Evolutionary conservation across 1,140 invertebrate species (phyloP), one percentile per base, ranked within the genome.

Genomic region (Aphaenogaster rudis): DNA sequence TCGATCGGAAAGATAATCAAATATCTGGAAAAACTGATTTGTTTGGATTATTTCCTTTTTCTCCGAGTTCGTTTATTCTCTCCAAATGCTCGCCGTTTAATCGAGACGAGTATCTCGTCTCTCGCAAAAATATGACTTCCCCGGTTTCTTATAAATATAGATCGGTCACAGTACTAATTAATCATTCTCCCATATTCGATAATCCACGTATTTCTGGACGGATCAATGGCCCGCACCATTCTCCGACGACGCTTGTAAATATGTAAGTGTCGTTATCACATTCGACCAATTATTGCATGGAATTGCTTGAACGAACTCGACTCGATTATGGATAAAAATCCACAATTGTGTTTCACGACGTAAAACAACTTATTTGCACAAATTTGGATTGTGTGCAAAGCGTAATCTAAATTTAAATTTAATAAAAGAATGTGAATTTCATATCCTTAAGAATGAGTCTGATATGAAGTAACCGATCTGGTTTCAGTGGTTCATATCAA

Each of bases 81-180:
- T 54, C 9, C 17, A 57, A 36, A 39, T 21, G n/a, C n/a, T 61
- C 21, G 15, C 4, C 11, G 13, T 7, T 39, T 13, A 74, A 7
- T 28, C 3, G n/a, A 52, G 4, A 36, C 17, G 13, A 74, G 21
- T 33, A 78, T 78, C 5, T 42, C 6, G 8, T 77, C 21, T 77
- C 39, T 45, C n/a, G 28, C 42, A 45, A 21, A 15, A 63, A 78
- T 78, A 33, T 45, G 57, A 63, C 28, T 63, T 42, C 28, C 17
- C 7, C 7, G 7, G n/a, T 21, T 77, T 63, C 4, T 4, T 13
- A 63, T 9, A 21, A 45, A 78, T 78, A 78, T 63, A 63, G 57
- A 78, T 78, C 39, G 57, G 15, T 78, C 57, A 42, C 54, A 39
- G n/a, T 77, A 59, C 15, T 61, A 63, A 78, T 78, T 78, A 78